phyloP scores from a whole-genome alignment of 2,797 vertebrate genomes.

The Takifugu ocellatus region DNA sequence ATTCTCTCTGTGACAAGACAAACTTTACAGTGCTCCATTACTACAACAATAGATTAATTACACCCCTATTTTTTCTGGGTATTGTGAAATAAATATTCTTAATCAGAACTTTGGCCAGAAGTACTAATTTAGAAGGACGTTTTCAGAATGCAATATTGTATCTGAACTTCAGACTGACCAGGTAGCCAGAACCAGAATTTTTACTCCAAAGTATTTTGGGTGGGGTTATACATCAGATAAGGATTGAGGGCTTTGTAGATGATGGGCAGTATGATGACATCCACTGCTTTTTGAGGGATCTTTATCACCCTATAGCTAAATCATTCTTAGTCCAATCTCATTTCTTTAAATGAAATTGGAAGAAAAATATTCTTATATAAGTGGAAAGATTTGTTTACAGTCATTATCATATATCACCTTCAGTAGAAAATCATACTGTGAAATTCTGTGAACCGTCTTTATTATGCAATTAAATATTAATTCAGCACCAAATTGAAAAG shows the following conservation, averaged over 20 bases:
- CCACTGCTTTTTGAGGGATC: conserved; percentile 35
- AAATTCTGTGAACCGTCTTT: not conserved
- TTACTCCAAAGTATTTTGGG: conserved; percentile 58
- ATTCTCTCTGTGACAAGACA: conserved; percentile 35
- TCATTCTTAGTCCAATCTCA: conserved; percentile 14
- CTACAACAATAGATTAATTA: conserved; percentile 28
- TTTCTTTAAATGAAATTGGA: conserved; percentile 34
- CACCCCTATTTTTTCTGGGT: conserved; percentile 28
- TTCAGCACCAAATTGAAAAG: conserved; percentile 7
- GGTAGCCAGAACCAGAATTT: conserved; percentile 49
- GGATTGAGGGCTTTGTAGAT: conserved; percentile 20
- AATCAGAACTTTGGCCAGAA: conserved; percentile 40
- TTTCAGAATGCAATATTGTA: conserved; percentile 35
- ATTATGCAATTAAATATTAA: conserved; percentile 9
- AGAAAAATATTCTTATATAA: conserved; percentile 27
- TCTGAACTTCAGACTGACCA: conserved; percentile 34
- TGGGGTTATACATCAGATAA: conserved; percentile 31
- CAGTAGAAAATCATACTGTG: conserved; percentile 22
- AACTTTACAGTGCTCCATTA: conserved; percentile 18
- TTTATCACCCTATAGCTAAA: conserved; percentile 35
- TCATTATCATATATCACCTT: conserved; percentile 3
- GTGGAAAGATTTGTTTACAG: conserved; percentile 2
- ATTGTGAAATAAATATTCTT: conserved; percentile 36
- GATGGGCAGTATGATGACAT: too few species aligned
- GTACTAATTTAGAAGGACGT: conserved; percentile 38